Percentiles rank a stretch among this genome's conserved stretches.
These are phyloP conservation scores for Acanthosepion esculentum DNA, from an alignment of 2,888 invertebrate species.

Conservation along the genomic window DNA sequence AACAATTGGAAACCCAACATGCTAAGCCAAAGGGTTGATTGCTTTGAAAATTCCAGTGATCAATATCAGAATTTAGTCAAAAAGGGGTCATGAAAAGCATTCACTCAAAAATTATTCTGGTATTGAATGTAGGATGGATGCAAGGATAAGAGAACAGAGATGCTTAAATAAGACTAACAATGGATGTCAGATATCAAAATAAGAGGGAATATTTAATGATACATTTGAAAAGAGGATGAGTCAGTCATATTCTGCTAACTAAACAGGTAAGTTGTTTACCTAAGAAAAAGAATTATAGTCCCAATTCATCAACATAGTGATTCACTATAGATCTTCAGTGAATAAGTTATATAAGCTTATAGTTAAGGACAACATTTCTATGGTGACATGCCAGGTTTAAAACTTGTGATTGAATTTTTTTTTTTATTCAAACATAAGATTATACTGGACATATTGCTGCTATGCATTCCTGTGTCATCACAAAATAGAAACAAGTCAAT, in stretches of 20 bases:
- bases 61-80: not conserved
- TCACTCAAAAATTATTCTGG: not conserved
- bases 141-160: not conserved
- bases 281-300: not conserved
- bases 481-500: not conserved
- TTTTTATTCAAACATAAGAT: not conserved
- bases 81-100: not conserved
- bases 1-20: constrained; percentile 8
- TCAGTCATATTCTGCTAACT: no score
- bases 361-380: not conserved
- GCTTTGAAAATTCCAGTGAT: constrained; percentile 17
- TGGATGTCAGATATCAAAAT: not conserved
- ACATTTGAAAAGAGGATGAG: no score
- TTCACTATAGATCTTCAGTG: not conserved
- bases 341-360: not conserved
- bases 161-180: not conserved
- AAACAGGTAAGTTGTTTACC: not conserved
- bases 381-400: not conserved
- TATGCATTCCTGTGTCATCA: not conserved
- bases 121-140: not conserved
- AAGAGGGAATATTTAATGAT: not conserved
- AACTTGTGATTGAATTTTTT: not conserved
- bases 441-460: not conserved
- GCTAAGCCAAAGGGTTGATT: not conserved
- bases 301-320: not conserved